These are phyloP conservation scores for Ennomos erosarius DNA, from an alignment of 2,888 invertebrate genomes.

Conservation along the genomic window DNA sequence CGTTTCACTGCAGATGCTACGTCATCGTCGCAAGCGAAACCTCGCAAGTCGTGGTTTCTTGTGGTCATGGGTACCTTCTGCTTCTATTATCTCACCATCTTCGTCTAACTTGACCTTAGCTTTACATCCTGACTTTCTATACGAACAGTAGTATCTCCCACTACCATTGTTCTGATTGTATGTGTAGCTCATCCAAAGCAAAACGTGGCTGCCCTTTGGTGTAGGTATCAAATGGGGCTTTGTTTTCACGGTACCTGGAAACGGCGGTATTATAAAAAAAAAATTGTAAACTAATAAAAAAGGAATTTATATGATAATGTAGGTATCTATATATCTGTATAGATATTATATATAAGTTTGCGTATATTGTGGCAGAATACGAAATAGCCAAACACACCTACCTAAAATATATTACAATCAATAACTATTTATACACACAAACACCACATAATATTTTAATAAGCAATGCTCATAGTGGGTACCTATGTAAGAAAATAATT, in stretches of 20 bases:
- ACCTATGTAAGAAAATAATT: no score
- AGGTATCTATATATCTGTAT: no score
- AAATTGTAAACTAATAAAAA: not conserved
- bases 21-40: no score
- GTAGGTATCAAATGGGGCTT: constrained; percentile 11
- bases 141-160: constrained; percentile 16
- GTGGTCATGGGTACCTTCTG: constrained; percentile 35
- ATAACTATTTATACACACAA: no score
- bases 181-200: constrained; percentile 13
- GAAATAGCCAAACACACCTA: no score
- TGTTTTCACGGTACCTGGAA: not conserved
- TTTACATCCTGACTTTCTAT: constrained; percentile 30
- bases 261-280: not conserved
- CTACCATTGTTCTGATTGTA: constrained; percentile 29
- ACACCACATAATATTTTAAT: no score
- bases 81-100: constrained; percentile 34
- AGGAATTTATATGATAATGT: no score
- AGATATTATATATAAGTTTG: no score
- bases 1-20: no score
- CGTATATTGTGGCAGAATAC: no score
- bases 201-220: constrained; percentile 4
- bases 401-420: no score
- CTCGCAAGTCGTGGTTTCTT: constrained; percentile 36
- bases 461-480: no score
- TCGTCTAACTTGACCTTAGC: constrained; percentile 40